A percentile compares a stretch with the other conserved stretches of the same genome.
Evolutionary conservation across 2,888 invertebrate genomes (phyloP).

Genomic region (Andrena trimmerana): DNA sequence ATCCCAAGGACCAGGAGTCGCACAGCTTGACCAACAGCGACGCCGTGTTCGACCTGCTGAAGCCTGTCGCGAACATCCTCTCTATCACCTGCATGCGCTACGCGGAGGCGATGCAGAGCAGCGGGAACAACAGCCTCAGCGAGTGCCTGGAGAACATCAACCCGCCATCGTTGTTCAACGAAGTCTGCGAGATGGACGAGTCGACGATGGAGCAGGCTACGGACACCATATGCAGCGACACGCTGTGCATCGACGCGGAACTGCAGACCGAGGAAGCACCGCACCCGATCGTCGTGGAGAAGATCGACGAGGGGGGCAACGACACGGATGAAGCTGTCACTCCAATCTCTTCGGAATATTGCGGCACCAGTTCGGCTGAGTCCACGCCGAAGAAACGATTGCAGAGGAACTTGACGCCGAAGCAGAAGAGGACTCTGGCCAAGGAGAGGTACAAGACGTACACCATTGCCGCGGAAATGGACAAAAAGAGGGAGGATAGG

Average conservation of each 20-base stretch:
- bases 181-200: constrained; percentile 88
- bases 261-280: constrained; percentile 83
- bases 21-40: constrained; percentile 83
- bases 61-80: constrained; percentile 86
- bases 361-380: constrained; percentile 89
- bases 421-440: constrained; percentile 90
- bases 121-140: constrained; percentile 85
- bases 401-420: constrained; percentile 89
- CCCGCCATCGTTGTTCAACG: constrained; percentile 91
- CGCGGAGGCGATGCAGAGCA: constrained; percentile 81
- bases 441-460: constrained; percentile 94
- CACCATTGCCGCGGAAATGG: constrained; percentile 90
- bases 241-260: constrained; percentile 86
- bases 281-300: constrained; percentile 57
- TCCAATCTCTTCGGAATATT: constrained; percentile 89
- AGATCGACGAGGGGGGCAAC: constrained; percentile 85
- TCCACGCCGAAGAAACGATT: constrained; percentile 90
- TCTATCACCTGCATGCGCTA: constrained; percentile 82
- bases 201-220: constrained; percentile 82
- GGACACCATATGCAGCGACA: constrained; percentile 86
- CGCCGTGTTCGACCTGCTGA: constrained; percentile 87
- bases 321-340: constrained; percentile 88
- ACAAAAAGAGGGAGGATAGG: constrained; percentile 84
- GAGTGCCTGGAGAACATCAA: constrained; percentile 89
- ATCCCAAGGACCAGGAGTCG: constrained; percentile 85